Evolutionary conservation across 1,140 invertebrate genomes (phyloP).

Genomic region (Drosophila nannoptera): DNA sequence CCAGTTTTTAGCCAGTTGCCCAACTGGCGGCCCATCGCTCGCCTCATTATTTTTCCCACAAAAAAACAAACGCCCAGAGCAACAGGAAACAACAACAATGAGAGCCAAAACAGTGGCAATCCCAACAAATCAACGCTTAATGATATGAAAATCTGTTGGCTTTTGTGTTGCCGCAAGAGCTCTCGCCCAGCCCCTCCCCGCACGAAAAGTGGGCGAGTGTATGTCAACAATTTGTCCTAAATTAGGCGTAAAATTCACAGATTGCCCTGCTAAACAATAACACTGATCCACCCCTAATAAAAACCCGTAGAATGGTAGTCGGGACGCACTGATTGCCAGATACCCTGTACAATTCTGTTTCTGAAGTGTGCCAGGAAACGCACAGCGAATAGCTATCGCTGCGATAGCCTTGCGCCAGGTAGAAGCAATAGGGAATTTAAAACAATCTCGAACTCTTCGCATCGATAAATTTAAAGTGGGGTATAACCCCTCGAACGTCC

Average conservation of each 20-base stretch:
- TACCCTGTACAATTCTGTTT: background rate
- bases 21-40: background rate
- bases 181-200: background rate
- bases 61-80: conserved; percentile 43
- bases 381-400: too few species aligned
- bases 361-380: too few species aligned
- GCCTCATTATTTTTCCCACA: conserved; percentile 43
- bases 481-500: too few species aligned
- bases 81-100: conserved; percentile 2
- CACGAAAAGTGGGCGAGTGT: conserved; percentile 41
- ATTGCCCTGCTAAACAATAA: conserved; percentile 59
- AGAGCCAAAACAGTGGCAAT: conserved; percentile 11
- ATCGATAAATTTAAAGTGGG: too few species aligned
- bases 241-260: conserved; percentile 76
- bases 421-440: too few species aligned
- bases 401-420: too few species aligned
- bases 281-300: conserved; percentile 35
- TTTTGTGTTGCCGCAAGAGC: conserved; percentile 44
- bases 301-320: background rate
- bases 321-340: background rate
- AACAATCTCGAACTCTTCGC: too few species aligned
- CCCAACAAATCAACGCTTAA: conserved; percentile 59
- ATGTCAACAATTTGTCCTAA: conserved; percentile 76
- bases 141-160: conserved; percentile 76
- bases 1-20: background rate